Evolutionary conservation across 2,797 vertebrate species (phyloP).

Genomic region (Hydrolagus colliei): DNA sequence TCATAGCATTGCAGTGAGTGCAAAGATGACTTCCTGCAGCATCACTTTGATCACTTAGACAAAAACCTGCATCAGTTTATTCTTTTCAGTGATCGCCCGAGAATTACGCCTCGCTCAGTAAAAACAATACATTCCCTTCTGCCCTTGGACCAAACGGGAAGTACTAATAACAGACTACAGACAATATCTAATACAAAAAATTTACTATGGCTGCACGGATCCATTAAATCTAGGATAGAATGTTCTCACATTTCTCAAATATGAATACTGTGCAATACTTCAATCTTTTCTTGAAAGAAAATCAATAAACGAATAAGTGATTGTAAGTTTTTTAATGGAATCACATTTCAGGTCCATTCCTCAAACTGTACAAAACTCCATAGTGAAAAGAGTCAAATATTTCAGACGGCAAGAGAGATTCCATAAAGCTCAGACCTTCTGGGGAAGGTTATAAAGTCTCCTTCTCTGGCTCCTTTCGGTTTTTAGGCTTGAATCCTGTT

Average conservation of each 20-base stretch:
- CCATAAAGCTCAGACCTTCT: slow-evolving; percentile 32
- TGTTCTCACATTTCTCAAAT: background rate
- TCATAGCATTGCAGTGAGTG: slow-evolving; percentile 44
- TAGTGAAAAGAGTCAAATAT: background rate
- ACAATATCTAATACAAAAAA: background rate
- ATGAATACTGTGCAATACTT: background rate
- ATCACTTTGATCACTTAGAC: slow-evolving; percentile 46
- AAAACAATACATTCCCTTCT: slow-evolving; percentile 7
- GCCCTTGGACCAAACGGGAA: background rate
- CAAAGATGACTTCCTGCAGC: slow-evolving; percentile 44
- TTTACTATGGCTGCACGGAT: background rate
- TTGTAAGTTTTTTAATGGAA: background rate
- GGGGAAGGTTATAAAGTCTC: slow-evolving; percentile 34
- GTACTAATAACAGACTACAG: background rate
- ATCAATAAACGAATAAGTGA: background rate
- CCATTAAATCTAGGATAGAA: background rate
- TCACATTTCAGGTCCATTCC: background rate
- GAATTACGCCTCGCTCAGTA: background rate
- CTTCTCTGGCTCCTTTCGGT: background rate
- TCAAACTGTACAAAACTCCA: slow-evolving; percentile 2
- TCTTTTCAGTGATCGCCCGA: too few species aligned
- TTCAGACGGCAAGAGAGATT: background rate
- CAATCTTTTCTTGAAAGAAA: background rate
- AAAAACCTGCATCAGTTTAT: slow-evolving; percentile 42
- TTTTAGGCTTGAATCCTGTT: slow-evolving; percentile 34